Conservation (phyloP, 1,140 invertebrate species). For the Pseudomyrmex flavicornis region DNA sequence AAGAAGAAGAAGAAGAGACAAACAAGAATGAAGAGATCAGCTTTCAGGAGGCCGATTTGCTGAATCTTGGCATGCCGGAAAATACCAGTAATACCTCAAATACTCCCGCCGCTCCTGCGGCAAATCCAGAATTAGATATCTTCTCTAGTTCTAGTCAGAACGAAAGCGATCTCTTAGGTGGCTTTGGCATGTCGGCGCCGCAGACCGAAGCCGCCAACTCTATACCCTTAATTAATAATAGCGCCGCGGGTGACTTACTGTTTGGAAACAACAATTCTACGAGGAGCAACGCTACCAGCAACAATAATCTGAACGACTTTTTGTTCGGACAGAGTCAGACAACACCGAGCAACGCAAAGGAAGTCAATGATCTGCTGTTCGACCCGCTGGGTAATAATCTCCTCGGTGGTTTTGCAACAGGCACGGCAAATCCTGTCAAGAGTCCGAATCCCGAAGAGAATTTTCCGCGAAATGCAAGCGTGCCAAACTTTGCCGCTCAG, state of each 20-base stretch:
- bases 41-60: constrained; percentile 82
- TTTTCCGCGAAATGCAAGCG: constrained; percentile 87
- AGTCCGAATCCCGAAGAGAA: constrained; percentile 77
- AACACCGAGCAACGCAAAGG: constrained; percentile 34
- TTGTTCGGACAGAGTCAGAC: constrained; percentile 74
- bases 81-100: constrained; percentile 62
- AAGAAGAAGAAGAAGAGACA: constrained; percentile 35
- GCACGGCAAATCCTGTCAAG: constrained; percentile 63
- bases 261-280: constrained; percentile 71
- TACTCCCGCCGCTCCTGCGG: constrained; percentile 48
- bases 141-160: constrained; percentile 78
- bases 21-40: constrained; percentile 42
- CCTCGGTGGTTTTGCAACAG: constrained; percentile 72
- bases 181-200: constrained; percentile 83
- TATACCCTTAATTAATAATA: constrained; percentile 70
- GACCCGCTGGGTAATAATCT: constrained; percentile 80
- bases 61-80: constrained; percentile 81
- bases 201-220: constrained; percentile 68
- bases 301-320: constrained; percentile 72
- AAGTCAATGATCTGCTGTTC: constrained; percentile 75
- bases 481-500: constrained; percentile 86
- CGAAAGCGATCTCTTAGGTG: constrained; percentile 87
- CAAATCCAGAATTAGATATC: constrained; percentile 77
- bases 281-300: constrained; percentile 36
- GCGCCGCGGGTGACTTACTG: constrained; percentile 70